A percentile compares a stretch with the other conserved stretches of the same genome.
These are phyloP conservation scores for Limenitis camilla DNA, from an alignment of 2,888 invertebrate genomes.

Conservation along the genomic window DNA sequence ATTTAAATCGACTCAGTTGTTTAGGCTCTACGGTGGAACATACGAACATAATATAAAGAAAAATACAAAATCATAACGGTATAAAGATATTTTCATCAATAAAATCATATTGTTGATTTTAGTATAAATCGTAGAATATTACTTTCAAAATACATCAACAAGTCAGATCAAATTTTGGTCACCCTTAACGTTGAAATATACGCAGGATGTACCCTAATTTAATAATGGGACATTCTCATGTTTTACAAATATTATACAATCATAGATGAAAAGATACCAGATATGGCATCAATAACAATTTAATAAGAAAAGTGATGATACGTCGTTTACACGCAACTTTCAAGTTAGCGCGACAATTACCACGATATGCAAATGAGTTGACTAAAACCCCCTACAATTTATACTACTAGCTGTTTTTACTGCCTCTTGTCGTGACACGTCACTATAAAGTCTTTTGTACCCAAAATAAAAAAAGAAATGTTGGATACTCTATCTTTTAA, in stretches of 20 bases:
- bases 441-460: conserved; percentile 54
- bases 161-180: no score
- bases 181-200: no score
- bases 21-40: no score
- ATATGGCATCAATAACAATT: conserved; percentile 45
- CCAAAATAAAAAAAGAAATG: conserved; percentile 60
- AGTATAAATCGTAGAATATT: no score
- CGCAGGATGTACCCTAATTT: no score
- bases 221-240: no score
- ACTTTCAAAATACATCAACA: no score
- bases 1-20: no score
- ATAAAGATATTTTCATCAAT: no score
- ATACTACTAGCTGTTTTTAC: conserved; percentile 49
- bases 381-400: conserved; percentile 45
- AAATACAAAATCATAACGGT: no score
- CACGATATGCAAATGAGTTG: conserved; percentile 61
- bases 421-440: conserved; percentile 58
- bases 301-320: conserved; percentile 49
- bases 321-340: conserved; percentile 47
- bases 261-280: conserved; percentile 39
- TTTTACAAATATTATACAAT: neutral
- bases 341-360: conserved; percentile 51
- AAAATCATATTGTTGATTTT: no score
- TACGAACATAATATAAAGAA: no score
- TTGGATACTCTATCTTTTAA: conserved; percentile 38